Conservation (phyloP, 2,113 vertebrate species). For the Theropithecus gelada region DNA sequence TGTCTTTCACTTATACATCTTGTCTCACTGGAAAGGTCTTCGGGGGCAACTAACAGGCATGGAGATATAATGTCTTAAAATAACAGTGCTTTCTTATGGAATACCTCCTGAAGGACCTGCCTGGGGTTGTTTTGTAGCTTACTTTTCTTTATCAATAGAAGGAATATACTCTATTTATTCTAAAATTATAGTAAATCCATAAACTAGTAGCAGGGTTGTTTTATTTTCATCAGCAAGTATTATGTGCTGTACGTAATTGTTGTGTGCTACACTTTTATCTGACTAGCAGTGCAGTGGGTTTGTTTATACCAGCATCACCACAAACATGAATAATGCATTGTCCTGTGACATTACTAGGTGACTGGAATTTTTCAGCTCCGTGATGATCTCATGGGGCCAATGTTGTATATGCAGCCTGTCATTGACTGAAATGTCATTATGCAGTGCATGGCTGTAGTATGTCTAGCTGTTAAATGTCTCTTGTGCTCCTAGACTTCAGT, state of each 20-base stretch:
- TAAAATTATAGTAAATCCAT: neutral
- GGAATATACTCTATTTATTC: neutral
- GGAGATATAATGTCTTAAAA: neutral
- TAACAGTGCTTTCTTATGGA: neutral
- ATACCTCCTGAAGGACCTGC: neutral
- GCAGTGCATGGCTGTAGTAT: neutral
- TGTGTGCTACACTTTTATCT: neutral
- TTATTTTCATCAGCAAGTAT: neutral
- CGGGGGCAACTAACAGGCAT: neutral
- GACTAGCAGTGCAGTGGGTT: neutral
- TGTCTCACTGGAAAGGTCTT: neutral
- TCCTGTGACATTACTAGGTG: neutral
- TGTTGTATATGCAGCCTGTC: neutral
- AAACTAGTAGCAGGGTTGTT: neutral
- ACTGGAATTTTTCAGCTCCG: neutral
- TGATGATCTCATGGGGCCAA: neutral
- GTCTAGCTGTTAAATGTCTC: slow-evolving; percentile 34
- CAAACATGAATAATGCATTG: neutral
- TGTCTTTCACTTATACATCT: neutral
- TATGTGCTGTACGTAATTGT: neutral
- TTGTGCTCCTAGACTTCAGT: slow-evolving; percentile 22
- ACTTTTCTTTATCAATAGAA: neutral
- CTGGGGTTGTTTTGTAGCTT: neutral
- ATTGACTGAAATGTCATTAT: neutral
- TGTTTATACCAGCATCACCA: neutral